Conservation (phyloP, 2,888 invertebrate genomes). For the Limnephilus auricula region DNA sequence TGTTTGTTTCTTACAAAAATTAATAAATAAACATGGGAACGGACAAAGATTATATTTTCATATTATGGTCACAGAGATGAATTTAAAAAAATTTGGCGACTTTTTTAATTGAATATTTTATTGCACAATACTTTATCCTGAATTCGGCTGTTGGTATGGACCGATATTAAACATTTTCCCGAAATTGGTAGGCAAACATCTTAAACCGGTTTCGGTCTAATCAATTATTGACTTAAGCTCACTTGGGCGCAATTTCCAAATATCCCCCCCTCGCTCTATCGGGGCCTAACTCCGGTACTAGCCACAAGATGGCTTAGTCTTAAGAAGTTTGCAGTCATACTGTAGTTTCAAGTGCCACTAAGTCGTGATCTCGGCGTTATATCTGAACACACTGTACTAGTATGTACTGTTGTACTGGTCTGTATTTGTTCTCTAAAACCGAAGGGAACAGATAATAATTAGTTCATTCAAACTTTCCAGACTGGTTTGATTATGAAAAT, state of each 20-base stretch:
- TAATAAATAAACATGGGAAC: no score
- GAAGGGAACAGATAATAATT: neutral
- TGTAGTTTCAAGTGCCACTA: slow-evolving; percentile 2
- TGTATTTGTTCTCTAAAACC: neutral
- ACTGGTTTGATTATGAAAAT: neutral
- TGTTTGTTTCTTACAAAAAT: no score
- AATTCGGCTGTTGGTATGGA: no score
- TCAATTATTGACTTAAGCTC: neutral
- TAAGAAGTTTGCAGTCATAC: neutral
- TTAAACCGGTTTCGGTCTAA: neutral
- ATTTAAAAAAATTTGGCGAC: no score
- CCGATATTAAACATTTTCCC: neutral
- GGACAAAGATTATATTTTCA: no score
- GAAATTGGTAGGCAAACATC: neutral
- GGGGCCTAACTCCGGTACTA: neutral
- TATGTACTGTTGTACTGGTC: neutral
- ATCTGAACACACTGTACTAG: neutral
- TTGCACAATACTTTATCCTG: no score
- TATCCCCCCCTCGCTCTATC: neutral
- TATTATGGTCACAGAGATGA: no score
- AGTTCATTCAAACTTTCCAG: neutral
- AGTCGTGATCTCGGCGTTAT: neutral
- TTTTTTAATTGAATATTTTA: no score
- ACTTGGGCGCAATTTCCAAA: neutral
- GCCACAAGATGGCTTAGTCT: neutral